phyloP scores from a whole-genome alignment of 1,140 invertebrate genomes.

The Diorhabda elongata region DNA sequence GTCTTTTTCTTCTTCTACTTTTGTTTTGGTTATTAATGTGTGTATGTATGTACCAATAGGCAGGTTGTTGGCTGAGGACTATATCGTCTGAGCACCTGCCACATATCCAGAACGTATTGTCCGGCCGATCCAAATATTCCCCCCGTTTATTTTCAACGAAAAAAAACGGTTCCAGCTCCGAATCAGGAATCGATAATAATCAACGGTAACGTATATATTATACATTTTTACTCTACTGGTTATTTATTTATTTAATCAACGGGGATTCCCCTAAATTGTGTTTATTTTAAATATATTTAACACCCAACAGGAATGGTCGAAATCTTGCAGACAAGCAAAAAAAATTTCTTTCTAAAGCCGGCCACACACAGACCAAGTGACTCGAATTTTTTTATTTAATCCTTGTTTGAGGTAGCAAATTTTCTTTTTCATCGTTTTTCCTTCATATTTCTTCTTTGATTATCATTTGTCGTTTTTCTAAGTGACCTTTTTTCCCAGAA shows the following conservation, averaged over 20 bases:
- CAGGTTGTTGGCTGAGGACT: background rate
- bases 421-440: too few relatives aligned
- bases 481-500: too few relatives aligned
- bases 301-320: too few relatives aligned
- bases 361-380: too few relatives aligned
- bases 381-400: too few relatives aligned
- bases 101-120: background rate
- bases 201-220: background rate
- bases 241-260: background rate
- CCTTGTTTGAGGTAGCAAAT: too few relatives aligned
- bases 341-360: too few relatives aligned
- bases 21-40: conserved; percentile 1
- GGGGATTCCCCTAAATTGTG: too few relatives aligned
- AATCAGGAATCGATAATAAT: background rate
- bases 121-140: background rate
- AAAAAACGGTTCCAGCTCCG: background rate
- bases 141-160: background rate
- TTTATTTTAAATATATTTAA: too few relatives aligned
- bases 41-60: background rate
- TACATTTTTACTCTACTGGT: background rate
- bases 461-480: too few relatives aligned
- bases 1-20: background rate
- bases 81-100: background rate
- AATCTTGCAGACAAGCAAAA: too few relatives aligned
- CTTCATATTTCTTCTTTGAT: too few relatives aligned